A percentile compares a stretch with the other conserved stretches of the same genome.
These are phyloP conservation scores for Globodera ellingtonae DNA, from an alignment of 1,140 invertebrate species.

Conservation along the genomic window DNA sequence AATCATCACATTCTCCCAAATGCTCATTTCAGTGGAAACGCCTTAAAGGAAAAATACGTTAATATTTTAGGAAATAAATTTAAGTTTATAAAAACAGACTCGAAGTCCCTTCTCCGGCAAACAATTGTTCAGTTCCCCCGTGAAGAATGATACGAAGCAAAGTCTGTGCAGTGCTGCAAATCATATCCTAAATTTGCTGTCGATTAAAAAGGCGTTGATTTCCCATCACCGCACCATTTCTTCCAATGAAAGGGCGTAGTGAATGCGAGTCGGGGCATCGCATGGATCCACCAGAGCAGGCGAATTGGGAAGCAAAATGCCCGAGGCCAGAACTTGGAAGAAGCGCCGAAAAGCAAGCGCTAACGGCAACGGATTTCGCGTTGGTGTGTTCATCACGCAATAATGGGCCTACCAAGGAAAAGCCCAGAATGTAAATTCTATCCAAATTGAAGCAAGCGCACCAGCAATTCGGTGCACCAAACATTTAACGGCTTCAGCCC, in stretches of 20 bases:
- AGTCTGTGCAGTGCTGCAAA: slow-evolving; percentile 43
- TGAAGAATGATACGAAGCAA: slow-evolving; percentile 39
- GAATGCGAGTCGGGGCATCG: slow-evolving; percentile 84
- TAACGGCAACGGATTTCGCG: slow-evolving; percentile 83
- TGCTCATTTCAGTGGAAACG: slow-evolving; percentile 35
- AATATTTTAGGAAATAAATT: slow-evolving; percentile 2
- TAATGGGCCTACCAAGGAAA: slow-evolving; percentile 77
- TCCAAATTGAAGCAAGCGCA: slow-evolving; percentile 59
- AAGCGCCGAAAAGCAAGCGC: slow-evolving; percentile 84
- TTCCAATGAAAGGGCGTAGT: slow-evolving; percentile 86
- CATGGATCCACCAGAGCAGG: slow-evolving; percentile 91
- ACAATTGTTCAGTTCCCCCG: slow-evolving; percentile 39
- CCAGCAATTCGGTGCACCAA: slow-evolving; percentile 92
- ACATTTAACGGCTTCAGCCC: slow-evolving; percentile 86
- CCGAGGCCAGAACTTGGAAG: slow-evolving; percentile 86
- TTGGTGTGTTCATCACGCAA: slow-evolving; percentile 89
- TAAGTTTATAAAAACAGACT: slow-evolving; percentile 8
- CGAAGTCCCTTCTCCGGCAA: slow-evolving; percentile 25
- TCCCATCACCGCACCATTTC: slow-evolving; percentile 73
- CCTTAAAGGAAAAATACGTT: slow-evolving; percentile 24
- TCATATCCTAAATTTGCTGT: slow-evolving; percentile 29
- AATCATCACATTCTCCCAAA: slow-evolving; percentile 43
- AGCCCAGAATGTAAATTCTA: not conserved
- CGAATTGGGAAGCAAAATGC: slow-evolving; percentile 90
- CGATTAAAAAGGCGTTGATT: not conserved